Evolutionary conservation across 2,113 vertebrate species (phyloP).

Genomic region (Aspiorhynchus laticeps): DNA sequence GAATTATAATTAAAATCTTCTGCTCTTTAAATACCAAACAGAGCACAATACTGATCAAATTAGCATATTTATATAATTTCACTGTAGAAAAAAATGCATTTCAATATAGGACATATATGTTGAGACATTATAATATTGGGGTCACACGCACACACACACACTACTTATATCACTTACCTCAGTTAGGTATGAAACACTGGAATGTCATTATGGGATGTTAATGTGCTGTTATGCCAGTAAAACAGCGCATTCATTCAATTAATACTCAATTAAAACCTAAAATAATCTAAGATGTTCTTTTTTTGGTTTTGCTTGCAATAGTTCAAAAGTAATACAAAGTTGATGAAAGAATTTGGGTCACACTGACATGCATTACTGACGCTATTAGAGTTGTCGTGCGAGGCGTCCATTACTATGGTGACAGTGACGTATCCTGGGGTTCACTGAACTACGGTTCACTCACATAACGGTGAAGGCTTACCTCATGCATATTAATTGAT

Average conservation of each 20-base stretch:
- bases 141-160: not conserved
- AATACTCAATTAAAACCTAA: not conserved
- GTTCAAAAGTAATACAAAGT: not conserved
- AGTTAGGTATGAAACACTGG: slow-evolving; percentile 3
- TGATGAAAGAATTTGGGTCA: not conserved
- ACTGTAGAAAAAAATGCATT: not conserved
- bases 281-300: not conserved
- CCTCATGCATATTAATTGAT: slow-evolving; percentile 26
- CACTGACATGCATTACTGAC: not conserved
- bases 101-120: not conserved
- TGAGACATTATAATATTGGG: not conserved
- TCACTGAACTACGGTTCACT: not conserved
- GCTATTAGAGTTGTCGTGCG: slow-evolving; percentile 42
- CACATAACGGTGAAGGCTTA: not conserved
- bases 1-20: not conserved
- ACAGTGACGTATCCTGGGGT: slow-evolving; percentile 50
- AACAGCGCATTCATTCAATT: not conserved
- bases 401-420: slow-evolving; percentile 61
- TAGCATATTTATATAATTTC: not conserved
- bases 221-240: slow-evolving; percentile 2
- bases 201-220: not conserved
- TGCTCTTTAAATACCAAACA: not conserved
- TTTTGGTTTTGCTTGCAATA: not conserved
- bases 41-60: not conserved
- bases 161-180: slow-evolving; percentile 22